Evolutionary conservation across 2,797 vertebrate genomes (phyloP), one percentile per base, ranked within the genome.

Genomic region (Dallia pectoralis): DNA sequence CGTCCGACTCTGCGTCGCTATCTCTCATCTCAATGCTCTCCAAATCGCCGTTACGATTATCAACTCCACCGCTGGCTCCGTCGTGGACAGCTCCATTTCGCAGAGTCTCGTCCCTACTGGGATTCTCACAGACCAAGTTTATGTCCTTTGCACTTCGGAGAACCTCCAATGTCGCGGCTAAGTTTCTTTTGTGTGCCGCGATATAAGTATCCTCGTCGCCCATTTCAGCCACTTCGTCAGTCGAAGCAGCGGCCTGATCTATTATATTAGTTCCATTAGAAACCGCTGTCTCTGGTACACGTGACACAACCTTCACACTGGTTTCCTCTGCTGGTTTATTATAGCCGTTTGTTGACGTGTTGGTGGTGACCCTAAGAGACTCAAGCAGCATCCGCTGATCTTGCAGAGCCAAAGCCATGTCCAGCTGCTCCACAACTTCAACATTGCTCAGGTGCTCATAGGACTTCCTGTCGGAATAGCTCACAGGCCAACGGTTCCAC

Each of bases 401-500:
- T 92, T 99, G 97, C 86, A 99, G 93, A 19, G 98, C 98, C 91
- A 99, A 89, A 9, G 98, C 98, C 97, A 99, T 98, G 84, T 99
- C 98, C 40, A 99, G 88, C 84, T 99, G 98, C 81, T 99, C 97
- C 79, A 99, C 97, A 84, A 97, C 95, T 82, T 96, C 96, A 70
- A 97, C 94, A 82, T 94, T 97, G 87, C 97, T 99, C 79, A 99
- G 88, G 90, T 96, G 97, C 88, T 99, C 97, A 0, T 99, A 99
- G 1, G 97, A 99, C 88, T 98, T 97, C 78, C 94, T 93, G 82
- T 99, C 97, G 7, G 97, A 94, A 0, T 99, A 99, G 90, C 97
- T 99, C 74, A 99, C 96, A 0, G 98, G 97, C 98, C 98, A 99
- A 86, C 98, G 94, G 81, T 99, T 99, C 98, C 98, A 99, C 84